Evolutionary conservation across 2,888 invertebrate genomes (phyloP).

Genomic region (Cecidostiba fungosa): DNA sequence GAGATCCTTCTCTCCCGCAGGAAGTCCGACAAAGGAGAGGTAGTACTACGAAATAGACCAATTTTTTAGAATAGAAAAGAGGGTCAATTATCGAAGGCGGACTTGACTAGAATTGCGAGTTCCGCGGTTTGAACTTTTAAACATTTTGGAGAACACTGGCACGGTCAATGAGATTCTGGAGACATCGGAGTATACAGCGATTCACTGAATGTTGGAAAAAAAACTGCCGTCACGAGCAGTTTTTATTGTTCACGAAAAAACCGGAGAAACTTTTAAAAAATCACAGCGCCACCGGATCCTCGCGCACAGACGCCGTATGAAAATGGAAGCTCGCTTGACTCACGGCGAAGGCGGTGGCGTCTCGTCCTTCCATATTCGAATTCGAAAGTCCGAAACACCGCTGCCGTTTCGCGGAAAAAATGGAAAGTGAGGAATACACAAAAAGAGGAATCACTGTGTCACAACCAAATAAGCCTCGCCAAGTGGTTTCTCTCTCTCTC

Average conservation of each 20-base stretch:
- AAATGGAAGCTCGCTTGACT: slow-evolving; percentile 59
- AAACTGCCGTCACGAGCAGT: not conserved
- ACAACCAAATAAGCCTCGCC: slow-evolving; percentile 41
- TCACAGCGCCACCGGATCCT: not conserved
- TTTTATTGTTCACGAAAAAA: not conserved
- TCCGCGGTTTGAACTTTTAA: not conserved
- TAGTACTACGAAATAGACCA: slow-evolving; percentile 22
- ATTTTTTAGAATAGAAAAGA: slow-evolving; percentile 7
- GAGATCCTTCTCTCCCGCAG: slow-evolving; percentile 25
- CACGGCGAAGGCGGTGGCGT: slow-evolving; percentile 30
- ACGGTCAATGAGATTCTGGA: not conserved
- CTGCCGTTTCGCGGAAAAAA: slow-evolving; percentile 7
- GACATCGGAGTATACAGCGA: not conserved
- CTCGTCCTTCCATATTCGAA: slow-evolving; percentile 52
- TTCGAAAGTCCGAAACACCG: slow-evolving; percentile 46
- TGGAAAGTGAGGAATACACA: not conserved
- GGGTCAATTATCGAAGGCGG: not conserved
- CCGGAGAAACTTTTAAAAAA: not conserved
- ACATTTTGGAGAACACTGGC: not conserved
- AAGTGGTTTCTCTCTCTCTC: slow-evolving; percentile 13
- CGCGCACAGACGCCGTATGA: slow-evolving; percentile 27
- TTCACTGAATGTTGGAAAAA: not conserved
- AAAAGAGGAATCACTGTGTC: slow-evolving; percentile 27
- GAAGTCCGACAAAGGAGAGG: slow-evolving; percentile 53
- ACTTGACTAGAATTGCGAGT: not conserved